Evolutionary conservation across 2,113 vertebrate species (phyloP), one percentile per base, ranked within the genome.

Genomic region (Pipa parva): DNA sequence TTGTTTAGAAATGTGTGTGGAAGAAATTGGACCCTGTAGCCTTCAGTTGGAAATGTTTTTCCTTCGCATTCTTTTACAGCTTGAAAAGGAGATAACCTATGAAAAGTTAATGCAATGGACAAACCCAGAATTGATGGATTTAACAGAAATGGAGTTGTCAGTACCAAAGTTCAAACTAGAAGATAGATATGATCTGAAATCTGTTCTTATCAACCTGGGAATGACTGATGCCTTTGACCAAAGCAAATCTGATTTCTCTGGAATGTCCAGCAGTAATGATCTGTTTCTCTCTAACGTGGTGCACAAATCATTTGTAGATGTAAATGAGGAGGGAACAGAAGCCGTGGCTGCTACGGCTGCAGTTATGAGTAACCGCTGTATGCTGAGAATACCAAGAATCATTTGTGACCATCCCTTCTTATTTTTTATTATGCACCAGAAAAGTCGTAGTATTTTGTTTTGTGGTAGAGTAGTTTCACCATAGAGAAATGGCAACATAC

Each of bases 291-390:
- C 92, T 8, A 64, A 92, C 26, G 85, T 95, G 27, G 75, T 92
- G 73, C 95, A 97, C 77, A 93, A 94, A 73, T 80, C 92, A 36
- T 93, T 92, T 25, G 78, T 94, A 37, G 93, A 96, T 36, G 84
- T 97, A 55, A 95, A 87, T 6, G 93, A 98, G 72, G 87, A 94
- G 74, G 94, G 95, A 10, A 95, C 92, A 0, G 91, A 97, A 73
- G 93, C 95, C 0, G 81, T 89, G 0, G 92, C 85, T 7, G 87
- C 89, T 42, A 90, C 91, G 1, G 91, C 73, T 6, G 85, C 57
- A 0, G 1, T 85, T 27, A 68, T 94, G 74, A 63, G 60, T 57
- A 1, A 77, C 17, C 81, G 89, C 49, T 85, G 80, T 1, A 74
- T 20, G 39, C 0, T 15, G 18, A 74, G 60, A 3, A 29, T 17